Conservation (phyloP, 2,888 invertebrate genomes). For the Antheraea assamensis region DNA sequence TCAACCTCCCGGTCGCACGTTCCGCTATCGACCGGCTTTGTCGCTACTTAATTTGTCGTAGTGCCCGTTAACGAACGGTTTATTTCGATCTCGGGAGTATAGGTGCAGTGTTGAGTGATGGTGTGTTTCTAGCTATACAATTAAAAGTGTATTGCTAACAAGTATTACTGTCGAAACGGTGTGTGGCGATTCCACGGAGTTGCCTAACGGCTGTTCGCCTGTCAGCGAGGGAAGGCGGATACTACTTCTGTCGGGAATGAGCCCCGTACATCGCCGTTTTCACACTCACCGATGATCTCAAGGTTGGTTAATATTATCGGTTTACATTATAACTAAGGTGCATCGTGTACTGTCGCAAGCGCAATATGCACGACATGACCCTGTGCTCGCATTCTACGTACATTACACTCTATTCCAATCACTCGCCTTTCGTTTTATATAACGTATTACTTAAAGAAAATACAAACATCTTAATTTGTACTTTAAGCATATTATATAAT, state of each 20-base stretch:
- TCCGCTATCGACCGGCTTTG: conserved; percentile 57
- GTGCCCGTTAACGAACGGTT: conserved; percentile 73
- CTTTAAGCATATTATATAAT: neutral
- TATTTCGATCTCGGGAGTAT: conserved; percentile 67
- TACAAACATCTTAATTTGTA: neutral
- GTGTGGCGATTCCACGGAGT: conserved; percentile 70
- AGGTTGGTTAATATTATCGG: conserved; percentile 52
- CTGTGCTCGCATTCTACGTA: conserved; percentile 57
- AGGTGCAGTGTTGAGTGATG: conserved; percentile 77
- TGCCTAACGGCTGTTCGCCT: conserved; percentile 77
- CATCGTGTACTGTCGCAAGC: conserved; percentile 60
- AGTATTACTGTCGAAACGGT: conserved; percentile 65
- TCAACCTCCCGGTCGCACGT: conserved; percentile 73
- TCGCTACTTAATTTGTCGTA: conserved; percentile 72
- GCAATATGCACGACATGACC: conserved; percentile 63
- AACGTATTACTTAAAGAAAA: neutral
- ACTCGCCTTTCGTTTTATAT: conserved; percentile 13
- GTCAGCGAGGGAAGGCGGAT: conserved; percentile 76
- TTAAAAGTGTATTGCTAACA: conserved; percentile 77
- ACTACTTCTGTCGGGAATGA: conserved; percentile 76
- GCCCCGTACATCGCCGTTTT: conserved; percentile 76
- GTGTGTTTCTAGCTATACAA: conserved; percentile 80
- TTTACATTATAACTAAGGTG: conserved; percentile 24
- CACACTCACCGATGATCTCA: conserved; percentile 81
- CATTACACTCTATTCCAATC: conserved; percentile 52